These are phyloP conservation scores for Calephelis perditalis DNA, from an alignment of 2,888 invertebrate species.

Conservation along the genomic window DNA sequence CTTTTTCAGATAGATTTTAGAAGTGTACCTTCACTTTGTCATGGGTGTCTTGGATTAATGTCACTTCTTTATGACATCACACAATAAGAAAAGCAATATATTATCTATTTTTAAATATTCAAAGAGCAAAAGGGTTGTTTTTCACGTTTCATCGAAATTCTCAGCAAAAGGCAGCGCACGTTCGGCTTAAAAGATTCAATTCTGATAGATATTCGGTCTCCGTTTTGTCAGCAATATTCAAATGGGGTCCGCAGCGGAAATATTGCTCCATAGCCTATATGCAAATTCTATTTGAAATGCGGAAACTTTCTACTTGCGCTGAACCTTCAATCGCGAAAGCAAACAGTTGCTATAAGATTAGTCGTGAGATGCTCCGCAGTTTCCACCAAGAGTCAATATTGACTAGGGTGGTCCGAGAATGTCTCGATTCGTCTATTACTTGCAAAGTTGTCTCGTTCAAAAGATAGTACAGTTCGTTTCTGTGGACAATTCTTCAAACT, in stretches of 20 bases:
- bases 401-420: constrained; percentile 34
- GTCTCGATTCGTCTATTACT: constrained; percentile 10
- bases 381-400: constrained; percentile 61
- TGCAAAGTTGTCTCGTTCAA: constrained; percentile 1
- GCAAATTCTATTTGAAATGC: constrained; percentile 69
- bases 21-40: too few species aligned
- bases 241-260: constrained; percentile 60
- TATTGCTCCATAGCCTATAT: constrained; percentile 68
- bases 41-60: too few species aligned
- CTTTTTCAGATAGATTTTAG: too few species aligned
- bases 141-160: constrained; percentile 3
- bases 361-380: constrained; percentile 59
- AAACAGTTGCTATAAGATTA: constrained; percentile 75
- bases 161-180: constrained; percentile 18
- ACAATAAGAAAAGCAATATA: too few species aligned
- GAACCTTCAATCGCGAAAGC: constrained; percentile 65
- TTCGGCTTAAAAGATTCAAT: constrained; percentile 27
- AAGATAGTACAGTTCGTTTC: not conserved
- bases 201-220: constrained; percentile 44
- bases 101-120: too few species aligned
- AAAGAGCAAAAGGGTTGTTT: not conserved
- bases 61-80: too few species aligned
- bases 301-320: constrained; percentile 61
- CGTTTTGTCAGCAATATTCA: constrained; percentile 64
- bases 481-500: too few species aligned